Evolutionary conservation across 1,140 invertebrate genomes (phyloP).

Genomic region (Platyscapa corneri): DNA sequence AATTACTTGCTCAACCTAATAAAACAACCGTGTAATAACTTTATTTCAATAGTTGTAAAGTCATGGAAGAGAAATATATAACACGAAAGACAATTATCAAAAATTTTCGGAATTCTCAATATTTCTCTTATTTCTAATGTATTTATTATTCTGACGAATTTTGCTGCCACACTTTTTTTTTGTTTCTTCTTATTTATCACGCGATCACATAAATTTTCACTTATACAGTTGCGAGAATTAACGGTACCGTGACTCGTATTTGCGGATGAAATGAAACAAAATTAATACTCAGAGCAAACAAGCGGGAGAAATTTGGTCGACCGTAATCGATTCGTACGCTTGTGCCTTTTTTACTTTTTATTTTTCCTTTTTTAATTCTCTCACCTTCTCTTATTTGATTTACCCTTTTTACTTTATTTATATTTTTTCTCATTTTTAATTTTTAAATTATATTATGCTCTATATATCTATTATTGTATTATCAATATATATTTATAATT

Average conservation of each 20-base stretch:
- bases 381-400: not conserved
- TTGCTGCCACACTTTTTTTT: not conserved
- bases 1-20: no score
- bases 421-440: not conserved
- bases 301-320: not conserved
- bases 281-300: conserved; percentile 11
- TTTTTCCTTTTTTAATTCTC: not conserved
- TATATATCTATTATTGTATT: no score
- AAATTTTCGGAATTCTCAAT: no score
- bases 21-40: no score
- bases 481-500: no score
- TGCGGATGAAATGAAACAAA: conserved; percentile 3
- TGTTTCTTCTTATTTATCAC: not conserved
- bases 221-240: not conserved
- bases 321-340: no score
- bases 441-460: not conserved
- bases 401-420: not conserved
- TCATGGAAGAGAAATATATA: no score
- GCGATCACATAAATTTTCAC: not conserved
- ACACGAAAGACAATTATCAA: no score
- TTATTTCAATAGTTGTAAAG: no score
- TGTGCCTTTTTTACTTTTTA: not conserved
- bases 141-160: not conserved
- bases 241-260: not conserved
- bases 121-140: not conserved